Evolutionary conservation across 1,140 invertebrate species (phyloP), one percentile per base, ranked within the genome.

Genomic region (Fopius arisanus): DNA sequence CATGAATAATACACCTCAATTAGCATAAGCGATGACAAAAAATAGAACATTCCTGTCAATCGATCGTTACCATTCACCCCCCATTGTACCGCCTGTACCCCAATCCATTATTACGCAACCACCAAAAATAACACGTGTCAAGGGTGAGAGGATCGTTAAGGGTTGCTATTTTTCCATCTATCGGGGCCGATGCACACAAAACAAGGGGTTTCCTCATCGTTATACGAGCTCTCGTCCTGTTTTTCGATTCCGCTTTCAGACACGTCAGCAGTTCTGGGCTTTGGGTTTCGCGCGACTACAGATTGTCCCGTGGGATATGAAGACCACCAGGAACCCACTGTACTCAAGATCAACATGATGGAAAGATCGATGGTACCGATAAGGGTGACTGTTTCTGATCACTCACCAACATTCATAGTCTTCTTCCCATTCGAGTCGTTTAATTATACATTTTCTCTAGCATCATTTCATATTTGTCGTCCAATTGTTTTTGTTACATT

Each of bases 361-460:
- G 78, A 79, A 82, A 84, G 84, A 85, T 86, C 80, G 80, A 86
- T 84, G 79, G 77, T 66, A 41, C 74, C 72, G 84, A 86, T 86
- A 84, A 82, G 78, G 70, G 21, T 70, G 69, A 76, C 77, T 73
- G 74, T 79, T 83, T 84, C 78, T 82, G 79, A 84, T 83, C 81
- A 78, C 71, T 74, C 77, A 74, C 76, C 78, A 16, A 72, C 51
- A 0, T 80, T 77, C 6, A 14, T 21, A 5, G 43, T 16, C n/a
- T n/a, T n/a, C n/a, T n/a, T n/a, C n/a, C 1, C 14, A 51, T 29
- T 2, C 29, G 19, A 23, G 54, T 19, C 19, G 6, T 41, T 40
- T 48, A 40, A 66, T 72, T 72, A 51, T 14, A 7, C 19, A 51
- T 51, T 21, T 51, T n/a, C 19, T 51, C 19, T 5, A 51, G n/a